These are phyloP conservation scores for Cheirogaleus major DNA, from an alignment of 2,797 vertebrate genomes.

Conservation along the genomic window DNA sequence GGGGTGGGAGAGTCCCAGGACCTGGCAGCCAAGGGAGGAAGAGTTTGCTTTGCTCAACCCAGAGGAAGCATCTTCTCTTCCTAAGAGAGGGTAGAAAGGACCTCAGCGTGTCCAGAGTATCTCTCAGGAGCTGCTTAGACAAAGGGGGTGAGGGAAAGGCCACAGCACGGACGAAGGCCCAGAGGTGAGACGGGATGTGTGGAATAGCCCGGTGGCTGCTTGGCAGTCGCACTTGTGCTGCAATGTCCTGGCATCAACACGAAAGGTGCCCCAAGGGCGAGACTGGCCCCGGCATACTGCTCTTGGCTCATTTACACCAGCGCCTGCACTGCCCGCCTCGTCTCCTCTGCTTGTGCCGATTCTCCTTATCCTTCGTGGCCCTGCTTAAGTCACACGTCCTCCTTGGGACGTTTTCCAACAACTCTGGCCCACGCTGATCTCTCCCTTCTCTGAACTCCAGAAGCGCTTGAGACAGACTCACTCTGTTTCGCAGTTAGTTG, in stretches of 20 bases:
- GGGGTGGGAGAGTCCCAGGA: not conserved
- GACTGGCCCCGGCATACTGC: accelerated
- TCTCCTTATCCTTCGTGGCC: not conserved
- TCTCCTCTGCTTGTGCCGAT: not conserved
- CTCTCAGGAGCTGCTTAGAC: not conserved
- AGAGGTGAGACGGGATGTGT: not conserved
- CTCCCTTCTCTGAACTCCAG: not conserved
- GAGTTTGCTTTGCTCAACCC: not conserved
- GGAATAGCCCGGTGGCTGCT: too few species aligned
- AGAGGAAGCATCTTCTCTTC: not conserved
- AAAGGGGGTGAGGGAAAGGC: accelerated
- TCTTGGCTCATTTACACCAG: not conserved
- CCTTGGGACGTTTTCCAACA: not conserved
- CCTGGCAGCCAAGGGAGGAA: not conserved
- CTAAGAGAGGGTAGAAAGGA: not conserved
- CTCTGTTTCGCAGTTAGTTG: not conserved
- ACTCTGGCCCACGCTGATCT: not conserved
- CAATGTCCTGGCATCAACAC: not conserved
- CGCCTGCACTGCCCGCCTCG: not conserved
- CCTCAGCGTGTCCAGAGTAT: not conserved
- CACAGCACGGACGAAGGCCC: not conserved
- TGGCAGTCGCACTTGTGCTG: not conserved
- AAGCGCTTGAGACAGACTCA: not conserved
- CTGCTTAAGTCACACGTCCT: not conserved
- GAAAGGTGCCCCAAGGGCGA: not conserved